phyloP scores from a whole-genome alignment of 2,113 vertebrate species.

The Beaufortia kweichowensis region DNA sequence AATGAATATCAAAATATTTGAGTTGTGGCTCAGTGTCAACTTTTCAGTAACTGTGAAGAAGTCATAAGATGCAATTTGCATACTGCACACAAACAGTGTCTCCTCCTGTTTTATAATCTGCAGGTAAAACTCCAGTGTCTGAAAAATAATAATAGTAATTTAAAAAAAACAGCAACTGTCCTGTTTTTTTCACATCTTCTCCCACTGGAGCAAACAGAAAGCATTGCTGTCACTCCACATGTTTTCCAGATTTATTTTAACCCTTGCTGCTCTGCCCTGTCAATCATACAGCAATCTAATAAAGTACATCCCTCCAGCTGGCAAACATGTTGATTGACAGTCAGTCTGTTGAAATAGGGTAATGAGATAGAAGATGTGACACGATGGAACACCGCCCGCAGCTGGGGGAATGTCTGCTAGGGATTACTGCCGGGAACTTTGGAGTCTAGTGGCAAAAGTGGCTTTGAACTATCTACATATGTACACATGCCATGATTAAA shows the following conservation, averaged over 20 bases:
- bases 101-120: not conserved
- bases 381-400: constrained; percentile 28
- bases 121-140: not conserved
- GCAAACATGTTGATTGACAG: constrained; percentile 45
- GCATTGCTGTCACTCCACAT: not conserved
- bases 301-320: constrained; percentile 34
- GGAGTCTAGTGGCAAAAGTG: constrained; percentile 25
- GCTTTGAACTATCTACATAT: constrained; percentile 31
- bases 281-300: constrained; percentile 40
- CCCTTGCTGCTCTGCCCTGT: constrained; percentile 29
- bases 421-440: constrained; percentile 25
- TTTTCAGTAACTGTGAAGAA: constrained; percentile 1
- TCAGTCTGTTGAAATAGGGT: constrained; percentile 41
- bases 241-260: constrained; percentile 17
- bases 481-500: constrained; percentile 33
- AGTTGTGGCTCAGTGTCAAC: not conserved
- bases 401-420: constrained; percentile 20
- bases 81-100: not conserved
- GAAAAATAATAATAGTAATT: not conserved
- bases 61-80: not conserved
- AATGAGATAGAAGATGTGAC: constrained; percentile 45
- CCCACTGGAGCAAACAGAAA: constrained; percentile 14
- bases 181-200: not conserved
- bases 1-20: not conserved
- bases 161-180: not conserved